Conservation (phyloP, 2,113 vertebrate genomes). For the Epinephelus moara region DNA sequence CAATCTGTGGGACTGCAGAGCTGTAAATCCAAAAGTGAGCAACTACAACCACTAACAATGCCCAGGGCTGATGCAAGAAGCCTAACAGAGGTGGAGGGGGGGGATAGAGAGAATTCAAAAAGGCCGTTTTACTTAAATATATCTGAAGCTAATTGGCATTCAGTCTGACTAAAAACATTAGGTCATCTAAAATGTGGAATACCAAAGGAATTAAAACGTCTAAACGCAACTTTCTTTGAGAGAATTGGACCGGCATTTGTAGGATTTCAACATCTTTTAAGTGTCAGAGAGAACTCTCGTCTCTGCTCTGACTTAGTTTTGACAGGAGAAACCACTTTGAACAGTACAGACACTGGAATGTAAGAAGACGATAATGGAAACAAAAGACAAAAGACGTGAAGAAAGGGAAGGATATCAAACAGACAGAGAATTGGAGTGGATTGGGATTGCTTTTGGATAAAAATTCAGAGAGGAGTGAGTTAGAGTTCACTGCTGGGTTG, state of each 20-base stretch:
- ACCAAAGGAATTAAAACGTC: not conserved
- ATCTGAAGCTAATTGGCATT: conserved; percentile 18
- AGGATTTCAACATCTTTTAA: conserved; percentile 14
- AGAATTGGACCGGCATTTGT: not conserved
- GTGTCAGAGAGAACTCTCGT: not conserved
- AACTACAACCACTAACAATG: conserved; percentile 72
- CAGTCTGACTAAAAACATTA: conserved; percentile 11
- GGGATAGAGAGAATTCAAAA: conserved; percentile 56
- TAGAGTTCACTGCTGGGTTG: conserved; percentile 39
- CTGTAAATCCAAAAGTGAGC: conserved; percentile 81
- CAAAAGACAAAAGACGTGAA: not conserved
- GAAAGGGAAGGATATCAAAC: conserved; percentile 30
- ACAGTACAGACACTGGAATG: not conserved
- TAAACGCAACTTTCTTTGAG: not conserved
- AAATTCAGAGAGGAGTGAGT: conserved; percentile 24
- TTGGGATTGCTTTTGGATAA: conserved; percentile 12
- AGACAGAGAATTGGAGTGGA: not conserved
- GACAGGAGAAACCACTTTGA: not conserved
- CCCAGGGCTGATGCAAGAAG: conserved; percentile 65
- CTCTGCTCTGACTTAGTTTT: not conserved
- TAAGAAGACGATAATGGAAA: conserved; percentile 21
- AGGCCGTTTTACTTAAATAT: conserved; percentile 60
- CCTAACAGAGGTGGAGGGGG: conserved; percentile 36
- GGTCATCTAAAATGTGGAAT: conserved; percentile 26
- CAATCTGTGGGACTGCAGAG: conserved; percentile 81